Base-by-base conservation (phyloP, 1,140 invertebrate genomes). In the Nephila pilipes region DNA sequence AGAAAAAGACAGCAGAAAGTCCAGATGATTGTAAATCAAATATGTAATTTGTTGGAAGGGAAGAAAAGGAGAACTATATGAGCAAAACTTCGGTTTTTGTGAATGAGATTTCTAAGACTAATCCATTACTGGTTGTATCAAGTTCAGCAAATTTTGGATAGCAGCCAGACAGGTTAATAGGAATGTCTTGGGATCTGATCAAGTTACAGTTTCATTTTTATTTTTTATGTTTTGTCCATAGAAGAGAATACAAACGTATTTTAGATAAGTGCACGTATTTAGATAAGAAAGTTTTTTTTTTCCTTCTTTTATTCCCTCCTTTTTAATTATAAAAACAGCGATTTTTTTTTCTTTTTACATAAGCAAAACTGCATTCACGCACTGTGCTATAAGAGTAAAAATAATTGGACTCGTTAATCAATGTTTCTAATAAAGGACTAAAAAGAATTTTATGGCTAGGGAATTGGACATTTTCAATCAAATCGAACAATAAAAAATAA, bases 111-210 rank as follows among this genome's bases (percentile, higher is more conserved):
- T 57, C 22, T 25, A 55, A 83, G 46, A 32, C 25, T 55, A 83
- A 83, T 83, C 81, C 46, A 83, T 54, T 83, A 57, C 38, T 29
- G 81, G 46, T 29, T 55, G n/a, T 83, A 83, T 83, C 46, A 83
- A 83, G 22, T 83, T 55, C 54, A 83, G 46, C 22, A 25, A 29
- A 83, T 55, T 83, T 54, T 83, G 81, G 81, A 83, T 25, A 6
- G 18, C 25, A 55, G 46, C 80, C 81, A 83, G 81, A 32, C 22
- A 55, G 22, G 54, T 54, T 83, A 57, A 83, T 57, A 57, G 46
- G 54, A 83, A 83, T 81, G 54, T 83, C 81, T 83, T 83, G 54
- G 54, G 80, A 83, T 83, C 38, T 54, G 46, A 83, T 83, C 81
- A 57, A 57, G 81, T 83, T 83, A 83, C 29, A 75, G 25, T 83